These are phyloP conservation scores for Diploptera punctata DNA, from an alignment of 2,888 invertebrate genomes.

Conservation along the genomic window DNA sequence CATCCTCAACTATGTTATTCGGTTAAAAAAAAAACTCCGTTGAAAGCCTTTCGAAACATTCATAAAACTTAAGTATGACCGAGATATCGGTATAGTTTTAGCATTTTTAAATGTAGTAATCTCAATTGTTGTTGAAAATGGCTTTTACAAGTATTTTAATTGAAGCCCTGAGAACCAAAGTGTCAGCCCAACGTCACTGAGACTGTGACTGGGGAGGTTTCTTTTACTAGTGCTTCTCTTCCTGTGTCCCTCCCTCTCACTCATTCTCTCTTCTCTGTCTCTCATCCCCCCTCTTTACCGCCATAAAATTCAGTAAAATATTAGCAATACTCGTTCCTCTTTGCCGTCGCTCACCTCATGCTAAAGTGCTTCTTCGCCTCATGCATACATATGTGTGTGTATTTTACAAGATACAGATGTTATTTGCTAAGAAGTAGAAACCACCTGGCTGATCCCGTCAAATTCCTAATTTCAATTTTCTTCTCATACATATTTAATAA, in stretches of 20 bases:
- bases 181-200: conserved; percentile 32
- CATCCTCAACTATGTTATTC: too few species aligned
- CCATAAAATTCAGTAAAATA: neutral
- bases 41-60: too few species aligned
- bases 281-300: neutral
- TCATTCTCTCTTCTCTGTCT: neutral
- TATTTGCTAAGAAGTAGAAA: neutral
- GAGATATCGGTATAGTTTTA: too few species aligned
- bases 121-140: too few species aligned
- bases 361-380: neutral
- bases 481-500: too few species aligned
- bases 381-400: neutral
- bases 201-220: too few species aligned
- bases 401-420: too few species aligned
- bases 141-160: too few species aligned
- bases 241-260: neutral
- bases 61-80: too few species aligned
- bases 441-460: neutral
- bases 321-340: neutral
- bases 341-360: conserved; percentile 9
- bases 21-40: too few species aligned
- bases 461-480: neutral
- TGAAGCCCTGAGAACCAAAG: conserved; percentile 17
- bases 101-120: too few species aligned
- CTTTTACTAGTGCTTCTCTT: neutral